Percentiles rank a stretch among this genome's conserved stretches.
phyloP scores from a whole-genome alignment of 2,888 invertebrate species.

The Drosophila algonquin region DNA sequence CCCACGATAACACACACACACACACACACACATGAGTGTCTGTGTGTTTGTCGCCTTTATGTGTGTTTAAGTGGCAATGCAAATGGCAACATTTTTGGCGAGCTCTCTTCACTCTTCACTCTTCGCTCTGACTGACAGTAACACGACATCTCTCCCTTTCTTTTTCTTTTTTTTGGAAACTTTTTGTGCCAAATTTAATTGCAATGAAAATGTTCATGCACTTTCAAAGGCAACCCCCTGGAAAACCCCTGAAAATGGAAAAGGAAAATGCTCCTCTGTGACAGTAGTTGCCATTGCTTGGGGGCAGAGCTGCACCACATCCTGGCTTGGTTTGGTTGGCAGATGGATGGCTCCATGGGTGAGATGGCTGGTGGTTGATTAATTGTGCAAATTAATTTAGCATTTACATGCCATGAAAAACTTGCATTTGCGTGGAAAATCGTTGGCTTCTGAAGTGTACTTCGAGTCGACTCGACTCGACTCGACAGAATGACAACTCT shows the following conservation, averaged over 20 bases:
- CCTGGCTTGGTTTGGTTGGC: neutral
- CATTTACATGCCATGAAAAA: conserved; percentile 62
- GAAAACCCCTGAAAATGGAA: conserved; percentile 32
- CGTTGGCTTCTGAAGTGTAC: conserved; percentile 16
- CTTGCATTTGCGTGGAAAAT: conserved; percentile 50
- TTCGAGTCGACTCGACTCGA: conserved; percentile 42
- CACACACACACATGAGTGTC: conserved; percentile 9
- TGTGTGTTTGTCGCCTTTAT: conserved; percentile 54
- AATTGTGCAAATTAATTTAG: conserved; percentile 72
- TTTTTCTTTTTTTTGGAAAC: conserved; percentile 34
- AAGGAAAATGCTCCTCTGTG: conserved; percentile 57
- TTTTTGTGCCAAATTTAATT: conserved; percentile 75
- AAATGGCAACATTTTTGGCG: conserved; percentile 77
- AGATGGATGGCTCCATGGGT: neutral
- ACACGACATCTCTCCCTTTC: conserved; percentile 60
- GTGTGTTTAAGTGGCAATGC: conserved; percentile 80
- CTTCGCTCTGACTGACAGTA: conserved; percentile 59
- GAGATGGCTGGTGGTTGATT: conserved; percentile 57
- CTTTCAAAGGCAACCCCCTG: conserved; percentile 43
- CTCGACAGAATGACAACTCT: conserved; percentile 36
- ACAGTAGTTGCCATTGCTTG: conserved; percentile 47
- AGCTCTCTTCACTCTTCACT: conserved; percentile 62
- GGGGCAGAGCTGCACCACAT: neutral
- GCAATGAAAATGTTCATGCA: conserved; percentile 67
- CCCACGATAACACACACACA: conserved; percentile 1